A percentile compares a stretch with the other conserved stretches of the same genome.
Evolutionary conservation across 2,888 invertebrate species (phyloP).

Genomic region (Arctia plantaginis): DNA sequence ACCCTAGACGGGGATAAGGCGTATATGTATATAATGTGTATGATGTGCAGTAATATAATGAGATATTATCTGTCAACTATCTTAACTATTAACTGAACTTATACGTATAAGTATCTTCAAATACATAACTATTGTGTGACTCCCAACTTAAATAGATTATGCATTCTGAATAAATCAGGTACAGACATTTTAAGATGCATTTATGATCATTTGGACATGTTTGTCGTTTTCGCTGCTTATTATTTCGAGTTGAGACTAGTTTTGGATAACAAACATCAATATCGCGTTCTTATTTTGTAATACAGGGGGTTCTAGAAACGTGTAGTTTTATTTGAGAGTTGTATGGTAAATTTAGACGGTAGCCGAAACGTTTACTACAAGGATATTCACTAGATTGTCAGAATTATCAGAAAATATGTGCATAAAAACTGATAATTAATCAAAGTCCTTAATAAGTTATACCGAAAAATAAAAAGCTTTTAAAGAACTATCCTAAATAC

Average conservation of each 20-base stretch:
- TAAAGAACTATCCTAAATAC: neutral
- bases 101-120: constrained; percentile 7
- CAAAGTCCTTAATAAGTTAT: too few relatives aligned
- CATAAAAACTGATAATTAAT: neutral
- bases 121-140: neutral
- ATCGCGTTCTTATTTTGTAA: neutral
- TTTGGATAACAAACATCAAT: neutral
- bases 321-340: neutral
- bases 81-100: constrained; percentile 9
- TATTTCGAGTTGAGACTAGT: neutral
- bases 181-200: neutral
- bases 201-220: too few relatives aligned
- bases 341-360: neutral
- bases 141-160: constrained; percentile 2
- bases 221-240: neutral
- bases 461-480: too few relatives aligned
- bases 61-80: constrained; percentile 13
- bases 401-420: neutral
- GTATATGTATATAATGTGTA: neutral
- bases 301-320: neutral
- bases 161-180: neutral
- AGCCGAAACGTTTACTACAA: neutral
- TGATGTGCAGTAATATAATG: constrained; percentile 2
- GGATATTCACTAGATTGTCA: neutral
- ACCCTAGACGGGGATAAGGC: too few relatives aligned